phyloP scores from a whole-genome alignment of 2,888 invertebrate genomes.

The Hipparchia semele region DNA sequence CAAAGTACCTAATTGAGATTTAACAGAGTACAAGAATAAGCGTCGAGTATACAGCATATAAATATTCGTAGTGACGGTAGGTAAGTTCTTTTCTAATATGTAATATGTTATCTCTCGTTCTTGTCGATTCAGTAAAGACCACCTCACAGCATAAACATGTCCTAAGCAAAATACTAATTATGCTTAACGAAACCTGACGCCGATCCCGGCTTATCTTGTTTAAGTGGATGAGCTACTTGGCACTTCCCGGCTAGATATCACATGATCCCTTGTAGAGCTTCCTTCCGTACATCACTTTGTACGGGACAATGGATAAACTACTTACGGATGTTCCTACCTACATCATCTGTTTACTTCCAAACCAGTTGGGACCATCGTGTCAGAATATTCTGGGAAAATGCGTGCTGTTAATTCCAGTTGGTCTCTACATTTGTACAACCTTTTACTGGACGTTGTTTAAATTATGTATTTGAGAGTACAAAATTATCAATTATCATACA shows the following conservation, averaged over 20 bases:
- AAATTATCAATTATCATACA: constrained; percentile 22
- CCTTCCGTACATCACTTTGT: constrained; percentile 64
- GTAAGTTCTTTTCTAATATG: background rate
- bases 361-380: constrained; percentile 43
- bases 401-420: constrained; percentile 36
- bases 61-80: background rate
- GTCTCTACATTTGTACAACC: constrained; percentile 21
- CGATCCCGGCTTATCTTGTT: constrained; percentile 66
- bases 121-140: constrained; percentile 49
- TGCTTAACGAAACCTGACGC: constrained; percentile 59
- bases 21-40: background rate
- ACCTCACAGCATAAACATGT: constrained; percentile 52
- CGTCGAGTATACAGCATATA: background rate
- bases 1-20: background rate
- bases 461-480: background rate
- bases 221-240: constrained; percentile 59
- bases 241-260: constrained; percentile 75
- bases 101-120: constrained; percentile 1
- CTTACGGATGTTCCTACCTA: constrained; percentile 65
- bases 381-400: constrained; percentile 42
- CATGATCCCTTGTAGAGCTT: constrained; percentile 71
- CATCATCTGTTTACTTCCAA: constrained; percentile 53
- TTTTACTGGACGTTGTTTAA: constrained; percentile 1
- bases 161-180: constrained; percentile 53
- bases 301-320: constrained; percentile 69